Conservation (phyloP, 2,888 invertebrate species). For the Platycheirus albimanus region DNA sequence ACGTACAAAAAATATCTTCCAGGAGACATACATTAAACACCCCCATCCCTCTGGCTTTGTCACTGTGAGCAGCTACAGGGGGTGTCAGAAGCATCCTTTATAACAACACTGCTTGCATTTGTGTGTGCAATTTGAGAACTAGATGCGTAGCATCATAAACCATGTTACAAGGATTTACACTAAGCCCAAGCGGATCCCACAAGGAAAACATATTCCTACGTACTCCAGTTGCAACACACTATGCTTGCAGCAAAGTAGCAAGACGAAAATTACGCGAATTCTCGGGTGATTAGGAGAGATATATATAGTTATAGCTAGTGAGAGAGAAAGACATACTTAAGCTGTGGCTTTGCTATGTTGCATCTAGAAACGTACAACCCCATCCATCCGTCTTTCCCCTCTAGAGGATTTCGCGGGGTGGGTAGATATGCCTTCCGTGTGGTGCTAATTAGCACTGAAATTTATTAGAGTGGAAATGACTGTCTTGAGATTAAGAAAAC, state of each 20-base stretch:
- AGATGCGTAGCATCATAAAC: constrained; percentile 48
- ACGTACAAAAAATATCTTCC: too few relatives aligned
- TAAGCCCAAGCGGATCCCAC: constrained; percentile 41
- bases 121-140: constrained; percentile 19
- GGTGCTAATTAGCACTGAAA: constrained; percentile 61
- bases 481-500: constrained; percentile 56
- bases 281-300: constrained; percentile 27
- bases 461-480: constrained; percentile 64
- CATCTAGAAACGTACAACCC: constrained; percentile 26
- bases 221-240: constrained; percentile 40
- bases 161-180: constrained; percentile 50
- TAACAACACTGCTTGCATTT: background rate
- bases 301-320: background rate
- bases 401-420: too few relatives aligned
- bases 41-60: too few relatives aligned
- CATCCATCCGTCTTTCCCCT: background rate
- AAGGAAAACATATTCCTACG: background rate
- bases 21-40: too few relatives aligned
- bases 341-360: background rate
- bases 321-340: too few relatives aligned
- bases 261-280: constrained; percentile 40
- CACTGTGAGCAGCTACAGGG: background rate
- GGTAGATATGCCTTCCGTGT: background rate
- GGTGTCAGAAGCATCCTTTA: background rate
- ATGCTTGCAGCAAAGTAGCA: background rate